Conservation (phyloP, 2,888 invertebrate species). For the Caenorhabditis japonica region DNA sequence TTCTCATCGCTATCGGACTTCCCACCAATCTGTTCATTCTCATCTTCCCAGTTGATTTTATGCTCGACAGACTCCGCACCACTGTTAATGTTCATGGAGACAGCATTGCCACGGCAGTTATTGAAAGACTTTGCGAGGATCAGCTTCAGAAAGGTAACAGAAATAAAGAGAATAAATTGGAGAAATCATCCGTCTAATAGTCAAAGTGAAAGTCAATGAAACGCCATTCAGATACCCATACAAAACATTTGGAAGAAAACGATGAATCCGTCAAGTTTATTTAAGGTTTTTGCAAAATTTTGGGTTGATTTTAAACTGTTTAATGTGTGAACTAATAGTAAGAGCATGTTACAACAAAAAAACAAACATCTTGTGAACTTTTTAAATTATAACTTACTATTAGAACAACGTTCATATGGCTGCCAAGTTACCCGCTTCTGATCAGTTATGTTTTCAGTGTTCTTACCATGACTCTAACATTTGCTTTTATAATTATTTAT, state of each 20-base stretch:
- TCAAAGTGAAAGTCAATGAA: neutral
- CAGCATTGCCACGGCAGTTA: slow-evolving; percentile 68
- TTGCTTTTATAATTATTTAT: neutral
- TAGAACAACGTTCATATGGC: too few relatives aligned
- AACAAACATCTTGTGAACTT: too few relatives aligned
- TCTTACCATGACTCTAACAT: slow-evolving; percentile 10
- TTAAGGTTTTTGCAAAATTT: neutral
- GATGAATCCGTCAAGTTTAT: slow-evolving; percentile 55
- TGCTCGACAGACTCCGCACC: slow-evolving; percentile 78
- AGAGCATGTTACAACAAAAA: too few relatives aligned
- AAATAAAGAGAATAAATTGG: neutral
- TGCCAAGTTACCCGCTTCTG: slow-evolving; percentile 21
- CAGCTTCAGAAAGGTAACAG: slow-evolving; percentile 62
- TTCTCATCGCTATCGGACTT: slow-evolving; percentile 78
- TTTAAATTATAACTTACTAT: neutral
- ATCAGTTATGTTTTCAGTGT: neutral
- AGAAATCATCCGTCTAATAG: too few relatives aligned
- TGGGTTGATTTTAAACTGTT: slow-evolving; percentile 6
- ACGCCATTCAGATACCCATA: slow-evolving; percentile 52
- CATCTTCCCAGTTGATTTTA: slow-evolving; percentile 79
- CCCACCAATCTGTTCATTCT: slow-evolving; percentile 79
- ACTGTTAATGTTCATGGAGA: slow-evolving; percentile 74
- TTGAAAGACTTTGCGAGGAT: slow-evolving; percentile 68
- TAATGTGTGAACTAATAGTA: too few relatives aligned
- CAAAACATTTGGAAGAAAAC: slow-evolving; percentile 39